phyloP scores from a whole-genome alignment of 2,888 invertebrate genomes.

The Hyalella azteca region DNA sequence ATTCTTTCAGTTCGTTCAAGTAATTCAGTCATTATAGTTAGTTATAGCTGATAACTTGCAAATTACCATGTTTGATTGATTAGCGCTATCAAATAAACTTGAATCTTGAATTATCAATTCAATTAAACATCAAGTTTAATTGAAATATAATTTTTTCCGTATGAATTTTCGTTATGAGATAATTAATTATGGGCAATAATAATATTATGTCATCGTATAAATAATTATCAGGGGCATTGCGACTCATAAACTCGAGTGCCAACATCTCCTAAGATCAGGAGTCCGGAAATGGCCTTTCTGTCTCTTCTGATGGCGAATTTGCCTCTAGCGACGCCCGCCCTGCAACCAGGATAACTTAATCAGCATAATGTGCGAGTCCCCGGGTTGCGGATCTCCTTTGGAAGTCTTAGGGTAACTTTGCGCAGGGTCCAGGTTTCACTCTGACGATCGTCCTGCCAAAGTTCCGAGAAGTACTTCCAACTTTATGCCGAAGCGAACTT shows the following conservation, averaged over 20 bases:
- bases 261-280: background rate
- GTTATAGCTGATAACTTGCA: too few species aligned
- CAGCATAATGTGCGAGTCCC: constrained; percentile 11
- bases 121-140: too few species aligned
- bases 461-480: constrained; percentile 20
- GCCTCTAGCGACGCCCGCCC: background rate
- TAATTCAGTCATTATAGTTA: too few species aligned
- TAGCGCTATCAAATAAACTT: too few species aligned
- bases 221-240: too few species aligned
- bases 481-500: constrained; percentile 21
- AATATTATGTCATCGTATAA: too few species aligned
- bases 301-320: background rate
- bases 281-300: background rate
- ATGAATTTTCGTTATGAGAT: too few species aligned
- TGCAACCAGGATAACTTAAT: constrained; percentile 7
- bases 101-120: too few species aligned
- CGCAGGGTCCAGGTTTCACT: constrained; percentile 19
- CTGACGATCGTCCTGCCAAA: background rate
- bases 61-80: too few species aligned
- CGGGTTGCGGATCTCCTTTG: constrained; percentile 27
- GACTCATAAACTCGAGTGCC: background rate
- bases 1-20: too few species aligned
- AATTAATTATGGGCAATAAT: too few species aligned
- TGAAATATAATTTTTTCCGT: too few species aligned
- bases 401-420: constrained; percentile 24